These are phyloP conservation scores for Protodeltote pygarga DNA, from an alignment of 2,888 invertebrate genomes.

Conservation along the genomic window DNA sequence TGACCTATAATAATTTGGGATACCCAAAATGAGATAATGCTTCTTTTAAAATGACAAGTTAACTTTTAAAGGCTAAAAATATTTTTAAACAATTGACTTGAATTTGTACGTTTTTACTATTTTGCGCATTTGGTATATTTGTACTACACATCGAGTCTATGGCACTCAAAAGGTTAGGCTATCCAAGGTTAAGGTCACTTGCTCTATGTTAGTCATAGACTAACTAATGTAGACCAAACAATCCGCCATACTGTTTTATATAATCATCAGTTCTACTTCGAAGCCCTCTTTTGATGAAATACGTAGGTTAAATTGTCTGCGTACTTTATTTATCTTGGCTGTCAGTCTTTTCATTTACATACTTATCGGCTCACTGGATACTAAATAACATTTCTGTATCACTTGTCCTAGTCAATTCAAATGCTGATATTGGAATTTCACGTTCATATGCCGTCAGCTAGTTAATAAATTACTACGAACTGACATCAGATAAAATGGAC, in stretches of 20 bases:
- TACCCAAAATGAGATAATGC: conserved; percentile 15
- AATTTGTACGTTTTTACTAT: conserved; percentile 2
- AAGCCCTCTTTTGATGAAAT: conserved; percentile 31
- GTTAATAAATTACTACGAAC: conserved; percentile 52
- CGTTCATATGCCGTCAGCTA: conserved; percentile 22
- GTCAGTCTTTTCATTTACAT: conserved; percentile 57
- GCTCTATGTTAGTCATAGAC: conserved; percentile 11
- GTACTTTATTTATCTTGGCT: conserved; percentile 45
- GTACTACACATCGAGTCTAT: conserved; percentile 18
- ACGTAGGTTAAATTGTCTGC: conserved; percentile 40
- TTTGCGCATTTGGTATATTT: conserved; percentile 20
- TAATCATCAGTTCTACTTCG: conserved; percentile 23
- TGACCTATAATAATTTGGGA: conserved; percentile 23
- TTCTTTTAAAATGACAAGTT: conserved; percentile 4
- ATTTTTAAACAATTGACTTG: conserved; percentile 4
- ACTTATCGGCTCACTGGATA: conserved; percentile 57
- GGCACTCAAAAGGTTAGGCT: conserved; percentile 26
- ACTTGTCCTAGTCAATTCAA: conserved; percentile 47
- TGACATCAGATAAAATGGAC: conserved; percentile 47
- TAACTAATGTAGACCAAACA: conserved; percentile 21
- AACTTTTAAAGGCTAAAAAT: conserved; percentile 1
- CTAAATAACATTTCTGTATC: conserved; percentile 53
- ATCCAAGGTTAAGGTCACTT: conserved; percentile 26
- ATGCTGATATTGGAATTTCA: conserved; percentile 49
- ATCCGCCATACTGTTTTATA: conserved; percentile 13